Evolutionary conservation across 2,888 invertebrate genomes (phyloP).

Genomic region (Griposia aprilina): DNA sequence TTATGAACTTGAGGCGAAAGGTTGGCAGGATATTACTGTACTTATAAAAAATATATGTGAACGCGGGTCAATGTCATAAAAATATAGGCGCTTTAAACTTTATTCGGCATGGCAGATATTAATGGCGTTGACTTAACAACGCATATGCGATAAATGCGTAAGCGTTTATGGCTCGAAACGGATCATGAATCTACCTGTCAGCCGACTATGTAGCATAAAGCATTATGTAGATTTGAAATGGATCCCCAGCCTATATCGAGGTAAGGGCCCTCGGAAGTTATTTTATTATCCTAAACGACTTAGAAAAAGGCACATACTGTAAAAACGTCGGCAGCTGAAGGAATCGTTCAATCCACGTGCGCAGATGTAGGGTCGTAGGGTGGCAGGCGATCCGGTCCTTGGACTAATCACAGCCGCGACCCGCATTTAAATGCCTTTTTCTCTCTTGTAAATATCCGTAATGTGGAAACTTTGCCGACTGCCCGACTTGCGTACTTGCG

Average conservation of each 20-base stretch:
- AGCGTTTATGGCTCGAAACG: constrained; percentile 49
- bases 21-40: constrained; percentile 35
- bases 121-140: constrained; percentile 58
- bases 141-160: constrained; percentile 59
- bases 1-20: constrained; percentile 34
- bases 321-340: constrained; percentile 72
- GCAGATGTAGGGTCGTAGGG: constrained; percentile 77
- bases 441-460: constrained; percentile 79
- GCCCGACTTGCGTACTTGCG: constrained; percentile 69
- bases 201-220: constrained; percentile 48
- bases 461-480: constrained; percentile 74
- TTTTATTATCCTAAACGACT: constrained; percentile 69
- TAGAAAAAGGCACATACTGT: constrained; percentile 72
- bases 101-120: constrained; percentile 49
- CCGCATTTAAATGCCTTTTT: constrained; percentile 88
- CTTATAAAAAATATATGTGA: constrained; percentile 41
- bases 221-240: constrained; percentile 64
- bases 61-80: constrained; percentile 54
- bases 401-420: constrained; percentile 86
- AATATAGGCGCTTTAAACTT: constrained; percentile 56
- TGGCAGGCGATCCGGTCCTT: constrained; percentile 77
- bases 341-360: constrained; percentile 78
- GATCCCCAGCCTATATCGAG: constrained; percentile 61
- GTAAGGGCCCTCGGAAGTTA: constrained; percentile 57
- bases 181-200: constrained; percentile 60